phyloP scores from a whole-genome alignment of 1,140 invertebrate genomes.

The Coenobita brevimanus region DNA sequence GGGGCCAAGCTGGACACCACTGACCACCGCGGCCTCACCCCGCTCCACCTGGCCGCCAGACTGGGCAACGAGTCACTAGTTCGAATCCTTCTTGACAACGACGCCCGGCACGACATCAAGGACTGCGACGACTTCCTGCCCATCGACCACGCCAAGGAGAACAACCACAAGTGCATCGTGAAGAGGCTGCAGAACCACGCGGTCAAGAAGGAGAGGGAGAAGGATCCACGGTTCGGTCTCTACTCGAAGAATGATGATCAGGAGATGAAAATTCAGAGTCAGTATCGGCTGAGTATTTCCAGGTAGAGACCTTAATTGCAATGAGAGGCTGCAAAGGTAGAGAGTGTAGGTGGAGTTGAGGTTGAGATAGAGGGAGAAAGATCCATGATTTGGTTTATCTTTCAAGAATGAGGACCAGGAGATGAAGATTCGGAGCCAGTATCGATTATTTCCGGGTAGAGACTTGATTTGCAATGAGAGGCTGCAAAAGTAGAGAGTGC shows the following conservation, averaged over 20 bases:
- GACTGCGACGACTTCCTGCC: constrained; percentile 63
- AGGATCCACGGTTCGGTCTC: constrained; percentile 13
- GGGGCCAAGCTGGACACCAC: constrained; percentile 45
- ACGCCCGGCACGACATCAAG: constrained; percentile 41
- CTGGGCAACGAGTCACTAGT: constrained; percentile 67
- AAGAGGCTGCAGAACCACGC: constrained; percentile 41
- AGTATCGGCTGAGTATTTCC: background rate
- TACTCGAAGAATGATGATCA: background rate
- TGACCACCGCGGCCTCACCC: constrained; percentile 58
- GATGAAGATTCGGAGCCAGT: too few species aligned
- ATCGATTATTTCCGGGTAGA: too few species aligned
- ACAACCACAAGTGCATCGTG: constrained; percentile 57
- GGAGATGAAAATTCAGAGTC: background rate
- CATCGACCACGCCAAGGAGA: constrained; percentile 64
- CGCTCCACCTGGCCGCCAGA: constrained; percentile 61
- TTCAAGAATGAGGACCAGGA: too few species aligned
- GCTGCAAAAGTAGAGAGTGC: too few species aligned
- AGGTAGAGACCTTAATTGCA: too few species aligned
- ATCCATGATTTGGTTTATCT: too few species aligned
- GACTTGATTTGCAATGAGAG: too few species aligned
- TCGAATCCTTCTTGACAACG: constrained; percentile 63
- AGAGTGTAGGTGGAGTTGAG: too few species aligned
- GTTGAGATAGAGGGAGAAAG: too few species aligned
- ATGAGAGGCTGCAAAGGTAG: too few species aligned
- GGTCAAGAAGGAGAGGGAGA: constrained; percentile 34